Evolutionary conservation across 92 coral and sea anemone species (phyloP).

Genomic region (Palythoa grandis): DNA sequence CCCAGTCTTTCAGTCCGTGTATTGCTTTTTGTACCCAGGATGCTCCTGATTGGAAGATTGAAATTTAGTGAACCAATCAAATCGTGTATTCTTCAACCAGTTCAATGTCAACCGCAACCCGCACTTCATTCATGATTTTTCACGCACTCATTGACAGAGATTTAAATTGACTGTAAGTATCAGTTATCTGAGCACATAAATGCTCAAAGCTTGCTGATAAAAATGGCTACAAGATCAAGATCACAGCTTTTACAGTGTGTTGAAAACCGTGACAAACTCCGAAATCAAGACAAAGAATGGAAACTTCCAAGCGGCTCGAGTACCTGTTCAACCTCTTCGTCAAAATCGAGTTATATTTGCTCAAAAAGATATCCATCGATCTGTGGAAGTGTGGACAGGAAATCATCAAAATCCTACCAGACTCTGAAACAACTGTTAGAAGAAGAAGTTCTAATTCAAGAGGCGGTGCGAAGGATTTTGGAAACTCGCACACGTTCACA

Average conservation of each 20-base stretch:
- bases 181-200: neutral
- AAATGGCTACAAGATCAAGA: constrained; percentile 42
- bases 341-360: constrained; percentile 50
- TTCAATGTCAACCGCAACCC: neutral
- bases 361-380: constrained; percentile 66
- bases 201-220: neutral
- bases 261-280: constrained; percentile 27
- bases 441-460: constrained; percentile 72
- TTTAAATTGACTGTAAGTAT: constrained; percentile 24
- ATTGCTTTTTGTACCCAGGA: neutral
- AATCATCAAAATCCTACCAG: constrained; percentile 66
- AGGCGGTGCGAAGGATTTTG: constrained; percentile 72
- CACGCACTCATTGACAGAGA: constrained; percentile 18
- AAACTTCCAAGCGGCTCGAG: constrained; percentile 43
- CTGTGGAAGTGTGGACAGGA: constrained; percentile 65
- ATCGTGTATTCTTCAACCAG: neutral
- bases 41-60: constrained; percentile 29
- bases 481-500: constrained; percentile 62
- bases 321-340: constrained; percentile 43
- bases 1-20: constrained; percentile 21
- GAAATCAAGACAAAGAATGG: constrained; percentile 47
- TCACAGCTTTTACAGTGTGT: constrained; percentile 25
- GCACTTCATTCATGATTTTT: constrained; percentile 26
- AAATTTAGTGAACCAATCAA: constrained; percentile 32
- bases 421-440: constrained; percentile 65